Evolutionary conservation across 2,888 invertebrate genomes (phyloP).

Genomic region (Lycocerus yunnanus): DNA sequence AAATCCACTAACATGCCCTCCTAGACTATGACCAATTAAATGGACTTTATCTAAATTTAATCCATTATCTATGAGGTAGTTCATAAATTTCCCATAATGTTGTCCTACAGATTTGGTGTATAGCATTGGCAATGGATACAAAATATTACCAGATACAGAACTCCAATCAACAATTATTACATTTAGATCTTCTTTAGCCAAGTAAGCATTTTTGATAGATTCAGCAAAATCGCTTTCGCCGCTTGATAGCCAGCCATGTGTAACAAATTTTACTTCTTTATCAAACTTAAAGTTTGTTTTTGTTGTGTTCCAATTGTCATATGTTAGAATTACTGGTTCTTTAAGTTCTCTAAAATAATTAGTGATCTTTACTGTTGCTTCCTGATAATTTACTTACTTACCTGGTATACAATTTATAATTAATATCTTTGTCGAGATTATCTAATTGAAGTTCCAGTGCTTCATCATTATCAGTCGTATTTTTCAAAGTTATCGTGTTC

Average conservation of each 20-base stretch:
- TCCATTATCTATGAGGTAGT: conserved; percentile 48
- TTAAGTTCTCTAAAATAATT: neutral
- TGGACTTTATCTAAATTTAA: conserved; percentile 56
- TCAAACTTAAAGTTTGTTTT: neutral
- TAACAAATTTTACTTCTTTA: conserved; percentile 56
- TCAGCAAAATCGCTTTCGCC: conserved; percentile 54
- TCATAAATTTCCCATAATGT: conserved; percentile 57
- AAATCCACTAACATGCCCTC: conserved; percentile 60
- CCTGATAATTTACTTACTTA: neutral
- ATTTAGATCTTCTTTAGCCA: conserved; percentile 58
- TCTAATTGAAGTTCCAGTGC: neutral
- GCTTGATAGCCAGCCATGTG: conserved; percentile 61
- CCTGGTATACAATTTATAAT: neutral
- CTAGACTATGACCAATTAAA: conserved; percentile 64
- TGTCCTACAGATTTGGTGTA: conserved; percentile 58
- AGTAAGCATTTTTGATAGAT: conserved; percentile 56
- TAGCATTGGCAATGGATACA: conserved; percentile 47
- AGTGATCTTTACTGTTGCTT: neutral
- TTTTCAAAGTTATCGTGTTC: neutral
- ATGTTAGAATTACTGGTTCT: neutral
- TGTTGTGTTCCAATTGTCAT: neutral
- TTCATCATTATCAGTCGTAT: neutral
- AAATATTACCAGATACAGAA: conserved; percentile 38
- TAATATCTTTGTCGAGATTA: neutral
- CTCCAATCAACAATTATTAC: conserved; percentile 53